Conservation (phyloP, 2,113 vertebrate species). For the Ctenomys sociabilis region DNA sequence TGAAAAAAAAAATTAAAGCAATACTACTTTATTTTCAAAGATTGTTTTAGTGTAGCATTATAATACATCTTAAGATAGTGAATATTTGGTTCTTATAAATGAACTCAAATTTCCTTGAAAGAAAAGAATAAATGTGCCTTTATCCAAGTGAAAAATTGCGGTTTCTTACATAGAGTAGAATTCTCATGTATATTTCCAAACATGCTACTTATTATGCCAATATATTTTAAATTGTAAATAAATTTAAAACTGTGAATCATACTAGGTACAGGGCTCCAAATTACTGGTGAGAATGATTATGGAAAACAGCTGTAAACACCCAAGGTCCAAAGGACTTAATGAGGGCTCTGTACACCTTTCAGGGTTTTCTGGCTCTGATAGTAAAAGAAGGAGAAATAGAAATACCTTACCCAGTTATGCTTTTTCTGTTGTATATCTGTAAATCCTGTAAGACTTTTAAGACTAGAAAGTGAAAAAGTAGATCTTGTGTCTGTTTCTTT, state of each 20-base stretch:
- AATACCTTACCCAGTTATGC: background rate
- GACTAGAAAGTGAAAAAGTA: background rate
- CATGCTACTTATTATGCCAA: constrained; percentile 55
- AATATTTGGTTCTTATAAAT: constrained; percentile 49
- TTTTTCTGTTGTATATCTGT: background rate
- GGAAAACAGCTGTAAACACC: constrained; percentile 54
- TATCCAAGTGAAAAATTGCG: background rate
- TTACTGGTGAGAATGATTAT: constrained; percentile 42
- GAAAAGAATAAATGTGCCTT: background rate
- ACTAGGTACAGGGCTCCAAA: background rate
- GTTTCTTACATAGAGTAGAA: constrained; percentile 23
- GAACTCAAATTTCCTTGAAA: constrained; percentile 55
- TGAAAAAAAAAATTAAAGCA: constrained; percentile 34
- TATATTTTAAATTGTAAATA: constrained; percentile 42
- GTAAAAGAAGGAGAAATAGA: constrained; percentile 7
- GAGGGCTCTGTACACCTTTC: constrained; percentile 32
- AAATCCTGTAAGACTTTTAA: background rate
- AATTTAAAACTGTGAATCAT: background rate
- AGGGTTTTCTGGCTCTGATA: constrained; percentile 6
- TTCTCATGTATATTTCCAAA: constrained; percentile 11
- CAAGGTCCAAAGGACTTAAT: constrained; percentile 6
- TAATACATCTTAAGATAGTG: constrained; percentile 24
- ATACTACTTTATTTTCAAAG: constrained; percentile 60
- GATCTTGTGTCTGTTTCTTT: background rate
- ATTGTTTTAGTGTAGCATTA: constrained; percentile 53